phyloP scores from a whole-genome alignment of 53 echinoderm and acorn worm species.

The Henricia sp. region DNA sequence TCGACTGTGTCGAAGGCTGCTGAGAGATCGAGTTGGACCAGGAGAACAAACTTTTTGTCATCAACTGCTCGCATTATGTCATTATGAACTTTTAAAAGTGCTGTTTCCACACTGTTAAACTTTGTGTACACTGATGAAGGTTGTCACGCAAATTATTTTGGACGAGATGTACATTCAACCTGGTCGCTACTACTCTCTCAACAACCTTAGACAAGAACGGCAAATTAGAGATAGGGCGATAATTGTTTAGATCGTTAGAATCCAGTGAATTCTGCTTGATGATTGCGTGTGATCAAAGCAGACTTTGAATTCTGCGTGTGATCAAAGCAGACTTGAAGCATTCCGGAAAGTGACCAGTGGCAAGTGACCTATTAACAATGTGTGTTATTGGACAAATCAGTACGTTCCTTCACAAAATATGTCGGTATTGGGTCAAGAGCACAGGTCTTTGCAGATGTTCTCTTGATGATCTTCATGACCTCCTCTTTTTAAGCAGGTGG shows the following conservation, averaged over 20 bases:
- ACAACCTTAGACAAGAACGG: slow-evolving; percentile 31
- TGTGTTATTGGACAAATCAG: neutral
- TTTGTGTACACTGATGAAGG: slow-evolving; percentile 30
- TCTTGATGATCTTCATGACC: slow-evolving; percentile 16
- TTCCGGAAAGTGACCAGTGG: too few species aligned
- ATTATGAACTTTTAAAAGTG: slow-evolving; percentile 31
- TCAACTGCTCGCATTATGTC: slow-evolving; percentile 15
- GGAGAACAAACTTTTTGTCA: neutral
- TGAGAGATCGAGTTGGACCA: too few species aligned
- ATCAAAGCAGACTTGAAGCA: slow-evolving; percentile 42
- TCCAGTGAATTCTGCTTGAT: slow-evolving; percentile 23
- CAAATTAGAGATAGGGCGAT: slow-evolving; percentile 34
- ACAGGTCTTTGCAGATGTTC: slow-evolving; percentile 29
- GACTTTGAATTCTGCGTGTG: slow-evolving; percentile 23
- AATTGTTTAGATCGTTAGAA: slow-evolving; percentile 10
- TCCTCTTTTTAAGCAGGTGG: too few species aligned
- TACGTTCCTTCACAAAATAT: slow-evolving; percentile 15
- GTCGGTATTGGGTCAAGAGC: slow-evolving; percentile 22
- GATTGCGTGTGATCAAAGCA: slow-evolving; percentile 46
- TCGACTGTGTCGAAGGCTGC: too few species aligned
- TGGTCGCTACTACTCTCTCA: slow-evolving; percentile 26
- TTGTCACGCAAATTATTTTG: neutral
- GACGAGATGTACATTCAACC: slow-evolving; percentile 7
- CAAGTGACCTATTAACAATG: neutral
- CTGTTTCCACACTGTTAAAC: slow-evolving; percentile 15